Conservation (phyloP, 2,797 vertebrate genomes). For the Dendrocincla tyrannina region DNA sequence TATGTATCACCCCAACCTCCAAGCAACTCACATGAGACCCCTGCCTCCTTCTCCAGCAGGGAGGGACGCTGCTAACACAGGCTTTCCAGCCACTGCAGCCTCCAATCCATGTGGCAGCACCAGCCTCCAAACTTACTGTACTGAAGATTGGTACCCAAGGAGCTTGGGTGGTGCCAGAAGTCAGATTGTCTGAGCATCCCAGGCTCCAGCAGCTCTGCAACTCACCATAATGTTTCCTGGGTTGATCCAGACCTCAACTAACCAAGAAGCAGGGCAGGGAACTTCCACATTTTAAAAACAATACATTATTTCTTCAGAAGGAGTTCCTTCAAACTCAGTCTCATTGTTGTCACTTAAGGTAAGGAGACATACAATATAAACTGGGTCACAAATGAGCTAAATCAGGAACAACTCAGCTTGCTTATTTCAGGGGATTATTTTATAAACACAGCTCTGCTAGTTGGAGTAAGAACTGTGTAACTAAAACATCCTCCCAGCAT, state of each 20-base stretch:
- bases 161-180: neutral
- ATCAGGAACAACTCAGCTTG: neutral
- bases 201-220: neutral
- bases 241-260: neutral
- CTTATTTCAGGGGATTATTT: neutral
- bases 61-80: neutral
- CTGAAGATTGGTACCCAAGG: neutral
- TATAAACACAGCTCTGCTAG: neutral
- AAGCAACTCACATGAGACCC: rapidly evolving
- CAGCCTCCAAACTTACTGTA: rapidly evolving
- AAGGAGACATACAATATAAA: neutral
- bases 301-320: neutral
- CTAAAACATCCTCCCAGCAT: neutral
- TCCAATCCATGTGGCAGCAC: neutral
- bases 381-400: neutral
- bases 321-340: neutral
- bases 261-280: neutral
- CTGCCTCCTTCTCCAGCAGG: rapidly evolving
- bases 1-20: rapidly evolving
- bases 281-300: neutral
- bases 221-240: neutral
- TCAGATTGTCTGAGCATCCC: neutral
- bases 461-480: neutral
- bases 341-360: neutral
- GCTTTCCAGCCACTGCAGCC: neutral